phyloP scores from a whole-genome alignment of 2,113 vertebrate species.

The Mormyrus lacerda region DNA sequence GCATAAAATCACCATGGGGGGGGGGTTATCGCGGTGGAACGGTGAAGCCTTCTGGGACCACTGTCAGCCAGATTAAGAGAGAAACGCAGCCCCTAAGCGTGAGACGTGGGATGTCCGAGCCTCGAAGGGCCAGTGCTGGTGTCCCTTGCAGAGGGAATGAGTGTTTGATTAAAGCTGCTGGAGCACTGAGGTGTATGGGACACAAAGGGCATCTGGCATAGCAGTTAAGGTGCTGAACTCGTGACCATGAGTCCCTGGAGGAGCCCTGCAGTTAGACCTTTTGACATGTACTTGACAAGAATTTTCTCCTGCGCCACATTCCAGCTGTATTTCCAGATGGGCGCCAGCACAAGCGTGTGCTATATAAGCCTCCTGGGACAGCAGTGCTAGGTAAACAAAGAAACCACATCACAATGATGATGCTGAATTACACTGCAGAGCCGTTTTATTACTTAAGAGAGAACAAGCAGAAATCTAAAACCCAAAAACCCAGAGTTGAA shows the following conservation, averaged over 20 bases:
- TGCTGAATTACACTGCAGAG: not conserved
- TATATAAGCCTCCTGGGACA: not conserved
- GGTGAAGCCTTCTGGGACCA: not conserved
- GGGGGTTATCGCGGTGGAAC: constrained; percentile 33
- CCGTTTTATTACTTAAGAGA: not conserved
- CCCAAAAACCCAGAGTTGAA: not conserved
- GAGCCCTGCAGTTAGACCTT: not conserved
- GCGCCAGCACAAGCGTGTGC: not conserved
- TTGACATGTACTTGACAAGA: not conserved
- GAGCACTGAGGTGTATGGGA: not conserved
- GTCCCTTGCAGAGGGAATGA: not conserved
- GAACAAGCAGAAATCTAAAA: not conserved
- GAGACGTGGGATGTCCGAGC: not conserved
- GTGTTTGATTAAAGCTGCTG: not conserved
- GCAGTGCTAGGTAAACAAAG: not conserved
- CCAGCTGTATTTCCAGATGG: not conserved
- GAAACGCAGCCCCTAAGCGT: constrained; percentile 12
- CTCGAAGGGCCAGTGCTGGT: not conserved
- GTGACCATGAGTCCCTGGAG: not conserved
- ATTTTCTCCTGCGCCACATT: not conserved
- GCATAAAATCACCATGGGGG: constrained; percentile 59
- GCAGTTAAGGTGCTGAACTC: not conserved
- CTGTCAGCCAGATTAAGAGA: not conserved
- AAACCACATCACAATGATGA: not conserved
- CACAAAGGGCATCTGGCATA: not conserved